These are phyloP conservation scores for Dromaius novaehollandiae DNA, from an alignment of 2,113 vertebrate genomes.

Conservation along the genomic window DNA sequence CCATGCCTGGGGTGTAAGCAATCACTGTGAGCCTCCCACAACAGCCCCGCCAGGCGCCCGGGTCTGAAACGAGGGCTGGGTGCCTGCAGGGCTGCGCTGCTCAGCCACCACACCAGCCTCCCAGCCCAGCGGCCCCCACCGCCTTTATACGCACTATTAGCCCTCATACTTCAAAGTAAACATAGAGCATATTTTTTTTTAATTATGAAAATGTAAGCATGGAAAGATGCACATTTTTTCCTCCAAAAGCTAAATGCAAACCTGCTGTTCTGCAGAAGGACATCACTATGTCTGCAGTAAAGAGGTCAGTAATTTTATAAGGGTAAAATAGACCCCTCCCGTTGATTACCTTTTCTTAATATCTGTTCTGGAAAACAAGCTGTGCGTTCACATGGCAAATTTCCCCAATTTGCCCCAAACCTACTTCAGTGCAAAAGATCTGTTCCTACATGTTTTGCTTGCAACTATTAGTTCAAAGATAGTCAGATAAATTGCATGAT, in stretches of 20 bases:
- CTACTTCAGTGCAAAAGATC: not conserved
- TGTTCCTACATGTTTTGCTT: not conserved
- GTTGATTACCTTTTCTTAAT: not conserved
- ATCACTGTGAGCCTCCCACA: not conserved
- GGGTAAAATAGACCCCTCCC: not conserved
- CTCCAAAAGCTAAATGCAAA: not conserved
- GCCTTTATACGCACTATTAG: fast-evolving
- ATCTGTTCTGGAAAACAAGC: not conserved
- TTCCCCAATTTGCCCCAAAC: not conserved
- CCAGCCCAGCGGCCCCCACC: not conserved
- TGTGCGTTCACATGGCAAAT: not conserved
- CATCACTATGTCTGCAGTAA: not conserved
- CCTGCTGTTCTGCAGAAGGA: not conserved
- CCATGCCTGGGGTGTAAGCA: not conserved
- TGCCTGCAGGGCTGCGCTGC: not conserved
- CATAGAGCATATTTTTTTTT: fast-evolving
- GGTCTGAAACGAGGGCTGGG: not conserved
- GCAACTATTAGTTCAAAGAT: not conserved
- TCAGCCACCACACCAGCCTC: not conserved
- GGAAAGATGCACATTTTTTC: not conserved
- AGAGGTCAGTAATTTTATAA: not conserved
- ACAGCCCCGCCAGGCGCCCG: not conserved
- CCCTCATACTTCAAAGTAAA: not conserved
- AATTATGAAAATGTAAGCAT: fast-evolving
- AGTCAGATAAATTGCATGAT: not conserved